phyloP scores from a whole-genome alignment of 2,888 invertebrate genomes.

The Platycnemis pennipes region DNA sequence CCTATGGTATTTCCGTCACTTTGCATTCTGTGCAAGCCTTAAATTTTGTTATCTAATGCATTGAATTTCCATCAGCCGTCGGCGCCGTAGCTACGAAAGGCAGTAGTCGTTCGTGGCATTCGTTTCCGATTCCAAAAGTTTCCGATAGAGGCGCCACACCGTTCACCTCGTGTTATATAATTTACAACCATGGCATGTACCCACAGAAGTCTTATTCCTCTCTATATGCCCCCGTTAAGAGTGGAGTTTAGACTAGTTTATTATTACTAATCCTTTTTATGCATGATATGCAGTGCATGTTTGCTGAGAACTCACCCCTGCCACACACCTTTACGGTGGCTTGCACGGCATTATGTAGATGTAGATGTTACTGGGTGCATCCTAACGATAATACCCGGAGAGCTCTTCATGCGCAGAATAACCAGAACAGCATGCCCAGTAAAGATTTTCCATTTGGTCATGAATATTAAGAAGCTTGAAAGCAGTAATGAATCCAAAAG shows the following conservation, averaged over 20 bases:
- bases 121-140: not conserved
- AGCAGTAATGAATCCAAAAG: too few species aligned
- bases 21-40: not conserved
- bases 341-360: too few species aligned
- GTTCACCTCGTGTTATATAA: not conserved
- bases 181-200: not conserved
- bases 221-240: not conserved
- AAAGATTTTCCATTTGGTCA: too few species aligned
- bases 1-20: not conserved
- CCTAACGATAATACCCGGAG: too few species aligned
- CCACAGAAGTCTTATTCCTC: not conserved
- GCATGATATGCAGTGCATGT: too few species aligned
- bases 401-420: not conserved
- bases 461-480: too few species aligned
- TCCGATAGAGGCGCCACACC: not conserved
- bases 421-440: not conserved
- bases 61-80: not conserved
- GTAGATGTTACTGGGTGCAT: too few species aligned
- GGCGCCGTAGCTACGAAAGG: not conserved
- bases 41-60: not conserved
- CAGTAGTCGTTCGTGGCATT: not conserved
- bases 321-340: too few species aligned
- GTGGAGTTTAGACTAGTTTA: too few species aligned
- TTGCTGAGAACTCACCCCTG: too few species aligned
- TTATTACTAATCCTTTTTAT: too few species aligned